These are phyloP conservation scores for Pocillopora meandrina DNA, from an alignment of 92 coral and sea anemone genomes.

Conservation along the genomic window DNA sequence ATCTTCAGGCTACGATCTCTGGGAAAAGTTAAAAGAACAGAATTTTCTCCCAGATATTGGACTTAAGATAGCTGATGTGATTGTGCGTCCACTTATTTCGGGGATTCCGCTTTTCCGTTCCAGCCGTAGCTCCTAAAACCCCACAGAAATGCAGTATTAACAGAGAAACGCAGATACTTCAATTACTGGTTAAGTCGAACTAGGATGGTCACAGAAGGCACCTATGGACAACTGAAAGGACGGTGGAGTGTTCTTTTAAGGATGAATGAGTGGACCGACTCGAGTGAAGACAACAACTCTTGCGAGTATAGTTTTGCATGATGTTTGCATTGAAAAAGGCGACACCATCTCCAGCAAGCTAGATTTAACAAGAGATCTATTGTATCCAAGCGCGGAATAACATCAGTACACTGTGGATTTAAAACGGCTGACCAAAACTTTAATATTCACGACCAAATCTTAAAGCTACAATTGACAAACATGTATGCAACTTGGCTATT, in stretches of 20 bases:
- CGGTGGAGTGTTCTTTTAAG: slow-evolving; percentile 57
- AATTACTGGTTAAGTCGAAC: slow-evolving; percentile 21
- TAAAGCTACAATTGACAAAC: too few species aligned
- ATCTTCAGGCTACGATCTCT: slow-evolving; percentile 29
- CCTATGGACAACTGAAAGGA: slow-evolving; percentile 56
- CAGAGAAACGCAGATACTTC: slow-evolving; percentile 16
- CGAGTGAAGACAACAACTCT: slow-evolving; percentile 39
- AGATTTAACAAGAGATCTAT: slow-evolving; percentile 26
- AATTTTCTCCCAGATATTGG: slow-evolving; percentile 19
- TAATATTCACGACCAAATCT: too few species aligned
- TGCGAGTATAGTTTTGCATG: slow-evolving; percentile 55
- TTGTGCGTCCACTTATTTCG: slow-evolving; percentile 16
- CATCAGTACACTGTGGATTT: too few species aligned
- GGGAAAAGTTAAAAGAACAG: slow-evolving; percentile 17
- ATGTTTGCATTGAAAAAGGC: slow-evolving; percentile 54
- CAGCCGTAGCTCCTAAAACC: slow-evolving; percentile 33
- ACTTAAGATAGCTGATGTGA: slow-evolving; percentile 18
- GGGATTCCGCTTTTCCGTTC: slow-evolving; percentile 27
- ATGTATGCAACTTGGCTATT: too few species aligned
- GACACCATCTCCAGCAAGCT: slow-evolving; percentile 47
- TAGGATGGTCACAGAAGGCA: slow-evolving; percentile 32
- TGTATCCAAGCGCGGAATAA: too few species aligned
- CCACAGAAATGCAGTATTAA: slow-evolving; percentile 29
- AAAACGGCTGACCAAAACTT: too few species aligned
- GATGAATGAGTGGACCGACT: slow-evolving; percentile 44